A percentile compares a stretch with the other conserved stretches of the same genome.
These are phyloP conservation scores for Pogonophryne albipinna DNA, from an alignment of 2,797 vertebrate species.

Conservation along the genomic window DNA sequence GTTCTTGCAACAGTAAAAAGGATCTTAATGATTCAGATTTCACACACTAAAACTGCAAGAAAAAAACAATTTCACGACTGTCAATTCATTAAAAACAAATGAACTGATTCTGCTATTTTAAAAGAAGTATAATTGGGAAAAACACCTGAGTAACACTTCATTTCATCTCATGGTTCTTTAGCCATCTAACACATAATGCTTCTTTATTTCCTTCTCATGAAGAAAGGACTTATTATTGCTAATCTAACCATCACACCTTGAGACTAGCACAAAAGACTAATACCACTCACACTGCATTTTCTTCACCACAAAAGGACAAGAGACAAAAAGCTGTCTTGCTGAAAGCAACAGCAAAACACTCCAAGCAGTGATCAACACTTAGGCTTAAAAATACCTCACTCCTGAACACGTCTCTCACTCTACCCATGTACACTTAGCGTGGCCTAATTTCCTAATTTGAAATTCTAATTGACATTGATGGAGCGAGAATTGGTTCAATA, in stretches of 20 bases:
- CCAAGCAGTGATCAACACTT: constrained; percentile 14
- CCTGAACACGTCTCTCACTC: constrained; percentile 24
- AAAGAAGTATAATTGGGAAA: constrained; percentile 7
- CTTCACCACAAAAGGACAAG: background rate
- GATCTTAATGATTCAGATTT: constrained; percentile 1
- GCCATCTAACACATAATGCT: constrained; percentile 20
- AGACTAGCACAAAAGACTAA: constrained; percentile 36
- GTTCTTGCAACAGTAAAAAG: background rate
- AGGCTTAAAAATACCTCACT: constrained; percentile 12
- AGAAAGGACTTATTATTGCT: constrained; percentile 9
- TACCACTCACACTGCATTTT: background rate
- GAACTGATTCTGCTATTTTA: constrained; percentile 10
- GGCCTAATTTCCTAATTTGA: constrained; percentile 36
- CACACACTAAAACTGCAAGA: background rate
- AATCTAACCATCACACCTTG: constrained; percentile 40
- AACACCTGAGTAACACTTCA: background rate
- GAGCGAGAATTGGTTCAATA: background rate
- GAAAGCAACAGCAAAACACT: constrained; percentile 43
- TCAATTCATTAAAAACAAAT: constrained; percentile 25
- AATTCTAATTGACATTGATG: constrained; percentile 45
- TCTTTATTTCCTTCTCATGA: constrained; percentile 14
- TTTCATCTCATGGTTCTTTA: background rate
- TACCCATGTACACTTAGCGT: background rate
- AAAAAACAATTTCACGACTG: constrained; percentile 3
- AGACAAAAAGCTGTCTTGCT: constrained; percentile 16